phyloP scores from a whole-genome alignment of 2,113 vertebrate species.

The Amblyornis subalaris region DNA sequence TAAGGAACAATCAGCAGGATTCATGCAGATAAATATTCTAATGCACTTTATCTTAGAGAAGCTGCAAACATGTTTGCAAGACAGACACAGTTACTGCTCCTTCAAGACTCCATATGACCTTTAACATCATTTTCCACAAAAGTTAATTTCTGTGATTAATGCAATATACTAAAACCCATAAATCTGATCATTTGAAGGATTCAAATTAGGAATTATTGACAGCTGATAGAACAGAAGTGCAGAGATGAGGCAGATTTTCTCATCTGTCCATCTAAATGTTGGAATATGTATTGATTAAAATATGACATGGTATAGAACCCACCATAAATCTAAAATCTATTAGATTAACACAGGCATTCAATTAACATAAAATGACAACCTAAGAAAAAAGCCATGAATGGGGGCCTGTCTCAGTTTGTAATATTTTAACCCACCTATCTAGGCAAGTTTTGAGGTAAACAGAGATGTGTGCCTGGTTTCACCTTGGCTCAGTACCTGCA shows the following conservation, averaged over 20 bases:
- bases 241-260: conserved; percentile 67
- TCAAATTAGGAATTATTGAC: conserved; percentile 77
- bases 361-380: conserved; percentile 77
- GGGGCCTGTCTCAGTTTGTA: conserved; percentile 1
- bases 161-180: conserved; percentile 62
- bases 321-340: conserved; percentile 80
- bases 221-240: conserved; percentile 73
- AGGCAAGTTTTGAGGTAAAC: neutral
- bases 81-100: conserved; percentile 57
- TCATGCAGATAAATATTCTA: conserved; percentile 16
- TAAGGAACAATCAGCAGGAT: conserved; percentile 1
- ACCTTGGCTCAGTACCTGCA: neutral
- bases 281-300: conserved; percentile 77
- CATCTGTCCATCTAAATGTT: conserved; percentile 73
- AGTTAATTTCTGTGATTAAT: conserved; percentile 80
- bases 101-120: conserved; percentile 63
- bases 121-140: conserved; percentile 72
- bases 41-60: conserved; percentile 15
- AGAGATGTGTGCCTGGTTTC: neutral
- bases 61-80: conserved; percentile 33
- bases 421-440: conserved; percentile 49
- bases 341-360: conserved; percentile 77
- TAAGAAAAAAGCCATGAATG: conserved; percentile 63
- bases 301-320: conserved; percentile 69
- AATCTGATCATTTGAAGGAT: conserved; percentile 72